phyloP scores from a whole-genome alignment of 2,797 vertebrate genomes.

The Syncerus caffer region DNA sequence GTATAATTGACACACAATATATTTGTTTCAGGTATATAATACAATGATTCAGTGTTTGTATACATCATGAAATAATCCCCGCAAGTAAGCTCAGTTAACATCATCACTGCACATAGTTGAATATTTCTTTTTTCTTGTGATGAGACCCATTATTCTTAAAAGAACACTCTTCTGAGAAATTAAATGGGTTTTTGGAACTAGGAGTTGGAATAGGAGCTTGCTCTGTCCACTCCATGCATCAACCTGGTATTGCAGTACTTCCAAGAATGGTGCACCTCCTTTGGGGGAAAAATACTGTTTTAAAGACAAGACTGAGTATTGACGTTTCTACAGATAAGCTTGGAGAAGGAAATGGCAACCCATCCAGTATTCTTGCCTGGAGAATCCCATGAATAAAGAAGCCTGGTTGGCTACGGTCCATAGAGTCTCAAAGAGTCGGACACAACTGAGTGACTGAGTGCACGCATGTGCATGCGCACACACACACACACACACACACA shows the following conservation, averaged over 20 bases:
- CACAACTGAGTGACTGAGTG: not conserved
- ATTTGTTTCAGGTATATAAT: not conserved
- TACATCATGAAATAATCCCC: not conserved
- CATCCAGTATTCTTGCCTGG: not conserved
- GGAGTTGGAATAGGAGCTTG: not conserved
- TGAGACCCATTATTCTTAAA: not conserved
- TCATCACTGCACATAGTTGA: not conserved
- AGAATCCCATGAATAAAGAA: not conserved
- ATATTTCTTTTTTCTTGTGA: not conserved
- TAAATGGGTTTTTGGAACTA: not conserved
- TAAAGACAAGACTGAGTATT: not conserved
- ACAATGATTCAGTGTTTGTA: not conserved
- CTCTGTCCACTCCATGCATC: not conserved
- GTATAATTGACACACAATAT: not conserved
- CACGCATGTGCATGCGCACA: no score
- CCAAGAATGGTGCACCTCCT: not conserved
- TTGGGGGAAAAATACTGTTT: not conserved
- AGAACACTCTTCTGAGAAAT: not conserved
- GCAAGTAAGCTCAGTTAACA: not conserved
- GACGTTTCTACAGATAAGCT: not conserved
- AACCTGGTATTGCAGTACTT: not conserved
- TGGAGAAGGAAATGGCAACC: not conserved
- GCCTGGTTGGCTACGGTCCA: not conserved
- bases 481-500: no score
- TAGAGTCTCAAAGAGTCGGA: not conserved